A percentile compares a stretch with the other conserved stretches of the same genome.
phyloP scores from a whole-genome alignment of 2,888 invertebrate genomes.

The Brachylomia viminalis region DNA sequence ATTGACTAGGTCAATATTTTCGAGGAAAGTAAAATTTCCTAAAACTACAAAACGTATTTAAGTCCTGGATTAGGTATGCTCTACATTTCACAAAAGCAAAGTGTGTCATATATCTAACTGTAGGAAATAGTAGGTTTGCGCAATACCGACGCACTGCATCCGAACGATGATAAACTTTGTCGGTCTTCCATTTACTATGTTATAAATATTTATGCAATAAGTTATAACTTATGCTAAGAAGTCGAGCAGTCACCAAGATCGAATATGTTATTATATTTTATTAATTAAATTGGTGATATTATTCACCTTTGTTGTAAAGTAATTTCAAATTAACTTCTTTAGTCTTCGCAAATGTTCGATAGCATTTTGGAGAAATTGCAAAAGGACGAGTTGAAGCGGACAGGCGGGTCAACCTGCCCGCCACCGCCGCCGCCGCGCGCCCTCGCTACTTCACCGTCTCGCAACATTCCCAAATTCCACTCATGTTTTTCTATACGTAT shows the following conservation, averaged over 20 bases:
- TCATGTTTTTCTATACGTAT: constrained; percentile 71
- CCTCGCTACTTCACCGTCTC: constrained; percentile 53
- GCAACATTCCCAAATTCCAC: constrained; percentile 79
- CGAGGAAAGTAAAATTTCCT: neutral
- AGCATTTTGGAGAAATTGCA: constrained; percentile 84
- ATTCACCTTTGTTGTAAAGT: constrained; percentile 7
- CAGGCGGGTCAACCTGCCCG: constrained; percentile 78
- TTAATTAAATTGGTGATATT: neutral
- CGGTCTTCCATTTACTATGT: constrained; percentile 79
- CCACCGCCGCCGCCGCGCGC: constrained; percentile 64
- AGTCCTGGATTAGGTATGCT: constrained; percentile 28
- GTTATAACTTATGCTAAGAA: constrained; percentile 52
- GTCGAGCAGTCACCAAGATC: constrained; percentile 18
- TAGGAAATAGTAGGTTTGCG: constrained; percentile 81
- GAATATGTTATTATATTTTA: neutral
- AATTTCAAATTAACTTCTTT: constrained; percentile 3
- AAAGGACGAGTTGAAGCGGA: constrained; percentile 84
- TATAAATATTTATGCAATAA: constrained; percentile 49
- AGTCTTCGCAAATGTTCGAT: constrained; percentile 55
- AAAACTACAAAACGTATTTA: constrained; percentile 6
- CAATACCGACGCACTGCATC: constrained; percentile 87
- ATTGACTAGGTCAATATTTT: neutral
- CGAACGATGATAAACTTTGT: constrained; percentile 89
- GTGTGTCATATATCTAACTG: constrained; percentile 50
- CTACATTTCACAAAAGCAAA: constrained; percentile 39